phyloP scores from a whole-genome alignment of 2,113 vertebrate genomes.

The Drymodes brunneopygia region DNA sequence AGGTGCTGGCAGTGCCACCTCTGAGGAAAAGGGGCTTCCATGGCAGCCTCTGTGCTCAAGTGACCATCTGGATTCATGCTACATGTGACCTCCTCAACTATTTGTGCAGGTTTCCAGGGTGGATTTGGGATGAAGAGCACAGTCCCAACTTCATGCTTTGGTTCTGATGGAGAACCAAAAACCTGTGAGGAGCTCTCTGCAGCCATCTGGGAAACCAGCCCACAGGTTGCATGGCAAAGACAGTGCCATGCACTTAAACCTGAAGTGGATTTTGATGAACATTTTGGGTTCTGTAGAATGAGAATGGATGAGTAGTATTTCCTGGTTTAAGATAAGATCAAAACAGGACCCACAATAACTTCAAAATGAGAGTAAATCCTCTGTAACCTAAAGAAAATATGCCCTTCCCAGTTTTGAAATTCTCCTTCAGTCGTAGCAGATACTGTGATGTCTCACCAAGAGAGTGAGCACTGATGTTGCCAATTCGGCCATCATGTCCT shows the following conservation, averaged over 20 bases:
- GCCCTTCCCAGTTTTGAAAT: not conserved
- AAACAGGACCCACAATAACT: not conserved
- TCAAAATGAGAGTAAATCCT: not conserved
- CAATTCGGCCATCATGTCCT: not conserved
- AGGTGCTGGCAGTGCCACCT: not conserved
- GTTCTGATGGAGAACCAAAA: not conserved
- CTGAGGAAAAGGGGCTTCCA: not conserved
- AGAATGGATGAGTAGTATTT: not conserved
- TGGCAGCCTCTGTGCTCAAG: not conserved
- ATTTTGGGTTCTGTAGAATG: not conserved
- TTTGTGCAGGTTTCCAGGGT: not conserved
- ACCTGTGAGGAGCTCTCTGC: accelerated
- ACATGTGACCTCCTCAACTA: not conserved
- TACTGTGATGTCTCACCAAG: not conserved
- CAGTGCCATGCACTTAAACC: not conserved
- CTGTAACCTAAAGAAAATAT: not conserved
- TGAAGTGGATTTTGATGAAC: not conserved
- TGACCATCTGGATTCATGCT: not conserved
- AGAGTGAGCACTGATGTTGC: not conserved
- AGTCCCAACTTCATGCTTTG: accelerated
- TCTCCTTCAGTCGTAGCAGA: not conserved
- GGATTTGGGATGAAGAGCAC: not conserved
- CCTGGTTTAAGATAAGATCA: not conserved
- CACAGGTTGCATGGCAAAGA: not conserved
- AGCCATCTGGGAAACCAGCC: not conserved